Conservation (phyloP, 1,140 invertebrate genomes). For the Sarcophaga bullata region DNA sequence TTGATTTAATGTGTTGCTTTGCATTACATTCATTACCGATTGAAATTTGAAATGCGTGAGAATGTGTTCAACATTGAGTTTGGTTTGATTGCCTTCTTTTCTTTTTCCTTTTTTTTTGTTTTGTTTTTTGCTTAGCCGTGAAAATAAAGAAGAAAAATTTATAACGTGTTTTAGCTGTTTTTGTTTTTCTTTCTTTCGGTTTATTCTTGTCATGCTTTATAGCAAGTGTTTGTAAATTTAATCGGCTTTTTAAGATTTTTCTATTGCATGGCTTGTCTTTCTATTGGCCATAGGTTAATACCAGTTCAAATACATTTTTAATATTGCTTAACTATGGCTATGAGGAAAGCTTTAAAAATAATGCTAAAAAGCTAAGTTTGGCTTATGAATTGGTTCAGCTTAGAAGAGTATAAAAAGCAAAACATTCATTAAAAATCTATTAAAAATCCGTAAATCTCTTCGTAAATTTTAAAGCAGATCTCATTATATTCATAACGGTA, state of each 20-base stretch:
- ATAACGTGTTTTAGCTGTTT: background rate
- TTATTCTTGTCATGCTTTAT: background rate
- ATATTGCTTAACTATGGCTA: background rate
- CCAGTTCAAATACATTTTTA: constrained; percentile 50
- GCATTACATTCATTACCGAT: constrained; percentile 66
- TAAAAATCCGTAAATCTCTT: no score
- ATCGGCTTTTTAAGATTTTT: constrained; percentile 21
- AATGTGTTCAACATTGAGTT: constrained; percentile 54
- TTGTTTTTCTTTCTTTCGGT: background rate
- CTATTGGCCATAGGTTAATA: constrained; percentile 61
- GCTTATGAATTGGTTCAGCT: no score
- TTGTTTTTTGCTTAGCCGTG: no score
- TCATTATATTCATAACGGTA: no score
- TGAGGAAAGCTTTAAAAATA: no score
- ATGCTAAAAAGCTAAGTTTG: no score
- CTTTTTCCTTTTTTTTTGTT: background rate
- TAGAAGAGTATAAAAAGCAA: no score
- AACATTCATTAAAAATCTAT: no score
- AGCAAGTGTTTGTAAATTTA: constrained; percentile 37
- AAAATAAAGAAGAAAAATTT: background rate
- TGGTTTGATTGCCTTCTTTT: constrained; percentile 13
- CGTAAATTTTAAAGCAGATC: no score
- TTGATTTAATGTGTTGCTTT: constrained; percentile 66
- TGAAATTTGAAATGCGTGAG: constrained; percentile 66
- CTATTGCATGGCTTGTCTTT: constrained; percentile 57